These are phyloP conservation scores for Pelagia noctiluca DNA, from an alignment of 30 jellyfish, hydroid and myxozoan genomes.

Conservation along the genomic window DNA sequence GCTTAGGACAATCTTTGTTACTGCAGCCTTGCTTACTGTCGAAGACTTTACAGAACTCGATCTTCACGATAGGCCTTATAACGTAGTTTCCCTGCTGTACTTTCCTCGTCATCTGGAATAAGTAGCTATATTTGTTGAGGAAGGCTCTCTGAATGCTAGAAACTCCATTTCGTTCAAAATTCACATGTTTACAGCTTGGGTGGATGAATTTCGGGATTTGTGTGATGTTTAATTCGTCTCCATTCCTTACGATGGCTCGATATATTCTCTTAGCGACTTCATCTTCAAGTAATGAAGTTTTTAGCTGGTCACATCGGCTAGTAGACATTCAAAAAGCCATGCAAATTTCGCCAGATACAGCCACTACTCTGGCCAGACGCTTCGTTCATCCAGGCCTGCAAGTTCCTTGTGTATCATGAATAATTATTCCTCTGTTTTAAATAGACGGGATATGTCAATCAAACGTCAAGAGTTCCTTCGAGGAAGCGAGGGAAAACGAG, in stretches of 20 bases:
- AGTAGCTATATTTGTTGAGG: slow-evolving; percentile 40
- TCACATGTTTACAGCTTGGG: not conserved
- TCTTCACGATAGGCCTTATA: slow-evolving; percentile 68
- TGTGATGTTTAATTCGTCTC: slow-evolving; percentile 16
- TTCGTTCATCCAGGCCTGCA: not conserved
- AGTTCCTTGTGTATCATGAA: not conserved
- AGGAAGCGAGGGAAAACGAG: slow-evolving; percentile 60
- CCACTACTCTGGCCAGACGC: too few species aligned
- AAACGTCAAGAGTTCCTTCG: slow-evolving; percentile 52
- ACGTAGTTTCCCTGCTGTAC: slow-evolving; percentile 34
- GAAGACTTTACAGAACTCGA: slow-evolving; percentile 89
- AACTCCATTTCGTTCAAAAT: not conserved
- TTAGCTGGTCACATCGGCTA: not conserved
- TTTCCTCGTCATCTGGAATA: slow-evolving; percentile 52
- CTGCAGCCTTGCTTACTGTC: slow-evolving; percentile 90
- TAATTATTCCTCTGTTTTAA: not conserved
- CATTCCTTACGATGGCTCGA: not conserved
- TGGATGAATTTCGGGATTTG: slow-evolving; percentile 6
- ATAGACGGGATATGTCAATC: slow-evolving; percentile 67
- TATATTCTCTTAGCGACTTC: slow-evolving; percentile 27
- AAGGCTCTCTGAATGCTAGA: slow-evolving; percentile 40
- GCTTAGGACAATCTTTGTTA: slow-evolving; percentile 63
- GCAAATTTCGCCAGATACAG: too few species aligned
- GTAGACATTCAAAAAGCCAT: not conserved
- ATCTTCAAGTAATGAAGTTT: not conserved